These are phyloP conservation scores for Xanthia togata DNA, from an alignment of 2,888 invertebrate species.

Conservation along the genomic window DNA sequence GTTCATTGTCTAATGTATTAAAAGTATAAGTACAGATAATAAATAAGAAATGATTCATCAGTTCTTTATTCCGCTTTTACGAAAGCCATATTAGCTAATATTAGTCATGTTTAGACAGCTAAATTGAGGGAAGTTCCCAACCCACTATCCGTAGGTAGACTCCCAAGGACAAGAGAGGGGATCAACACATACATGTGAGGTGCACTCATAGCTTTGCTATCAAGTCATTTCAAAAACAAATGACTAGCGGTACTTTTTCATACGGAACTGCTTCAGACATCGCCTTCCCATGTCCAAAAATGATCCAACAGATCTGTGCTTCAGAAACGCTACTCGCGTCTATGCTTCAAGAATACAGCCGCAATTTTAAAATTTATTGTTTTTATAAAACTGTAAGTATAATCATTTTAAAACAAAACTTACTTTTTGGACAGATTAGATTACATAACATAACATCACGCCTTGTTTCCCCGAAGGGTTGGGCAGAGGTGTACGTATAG, in stretches of 20 bases:
- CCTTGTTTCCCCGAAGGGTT: no score
- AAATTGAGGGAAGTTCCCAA: conserved; percentile 8
- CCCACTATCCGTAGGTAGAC: background rate
- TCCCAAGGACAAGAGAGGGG: background rate
- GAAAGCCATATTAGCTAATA: background rate
- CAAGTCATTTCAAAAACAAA: background rate
- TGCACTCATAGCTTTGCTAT: background rate
- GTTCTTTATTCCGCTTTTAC: background rate
- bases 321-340: background rate
- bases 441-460: no score
- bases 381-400: background rate
- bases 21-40: background rate
- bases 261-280: background rate
- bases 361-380: background rate
- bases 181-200: background rate
- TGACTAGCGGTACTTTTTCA: background rate
- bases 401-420: background rate
- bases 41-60: conserved; percentile 10
- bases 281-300: background rate
- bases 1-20: background rate
- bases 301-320: background rate
- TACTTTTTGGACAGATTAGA: background rate
- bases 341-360: background rate
- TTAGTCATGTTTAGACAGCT: background rate
- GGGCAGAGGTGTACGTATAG: no score